Conservation (phyloP, 2,113 vertebrate species). For the Saimiri boliviensis region DNA sequence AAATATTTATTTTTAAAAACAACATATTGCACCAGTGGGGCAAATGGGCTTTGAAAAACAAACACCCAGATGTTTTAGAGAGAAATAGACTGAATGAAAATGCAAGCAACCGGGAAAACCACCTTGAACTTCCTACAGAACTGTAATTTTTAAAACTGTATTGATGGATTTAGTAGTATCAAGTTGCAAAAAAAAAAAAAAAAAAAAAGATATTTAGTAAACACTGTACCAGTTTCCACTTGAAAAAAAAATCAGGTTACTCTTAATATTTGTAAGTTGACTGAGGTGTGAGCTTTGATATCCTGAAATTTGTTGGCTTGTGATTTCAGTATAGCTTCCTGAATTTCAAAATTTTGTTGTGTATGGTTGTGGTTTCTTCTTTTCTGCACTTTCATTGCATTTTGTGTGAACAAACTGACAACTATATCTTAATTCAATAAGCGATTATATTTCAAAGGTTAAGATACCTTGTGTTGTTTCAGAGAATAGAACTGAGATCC, state of each 20-base stretch:
- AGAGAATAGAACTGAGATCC: neutral
- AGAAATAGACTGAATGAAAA: slow-evolving; percentile 41
- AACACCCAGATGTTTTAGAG: slow-evolving; percentile 14
- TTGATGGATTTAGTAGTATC: slow-evolving; percentile 34
- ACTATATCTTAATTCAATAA: slow-evolving; percentile 11
- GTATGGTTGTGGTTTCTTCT: slow-evolving; percentile 5
- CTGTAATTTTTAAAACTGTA: slow-evolving; percentile 32
- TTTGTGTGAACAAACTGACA: slow-evolving; percentile 30
- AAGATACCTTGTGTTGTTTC: slow-evolving; percentile 8
- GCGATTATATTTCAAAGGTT: slow-evolving; percentile 37
- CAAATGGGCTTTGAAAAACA: neutral
- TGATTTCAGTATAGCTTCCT: slow-evolving; percentile 57
- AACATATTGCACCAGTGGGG: slow-evolving; percentile 15
- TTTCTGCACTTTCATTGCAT: neutral
- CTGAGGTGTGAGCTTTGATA: neutral
- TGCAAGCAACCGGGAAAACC: slow-evolving; percentile 16
- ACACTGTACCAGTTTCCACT: neutral
- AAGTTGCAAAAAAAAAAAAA: slow-evolving; percentile 32
- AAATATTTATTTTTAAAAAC: slow-evolving; percentile 26
- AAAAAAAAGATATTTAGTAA: slow-evolving; percentile 9
- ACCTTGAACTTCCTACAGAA: slow-evolving; percentile 39
- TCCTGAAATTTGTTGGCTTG: slow-evolving; percentile 32
- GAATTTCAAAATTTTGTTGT: slow-evolving; percentile 48
- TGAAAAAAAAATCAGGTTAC: neutral
- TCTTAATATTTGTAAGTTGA: slow-evolving; percentile 38